phyloP scores from a whole-genome alignment of 2,797 vertebrate genomes.

The Chrosomus eos region DNA sequence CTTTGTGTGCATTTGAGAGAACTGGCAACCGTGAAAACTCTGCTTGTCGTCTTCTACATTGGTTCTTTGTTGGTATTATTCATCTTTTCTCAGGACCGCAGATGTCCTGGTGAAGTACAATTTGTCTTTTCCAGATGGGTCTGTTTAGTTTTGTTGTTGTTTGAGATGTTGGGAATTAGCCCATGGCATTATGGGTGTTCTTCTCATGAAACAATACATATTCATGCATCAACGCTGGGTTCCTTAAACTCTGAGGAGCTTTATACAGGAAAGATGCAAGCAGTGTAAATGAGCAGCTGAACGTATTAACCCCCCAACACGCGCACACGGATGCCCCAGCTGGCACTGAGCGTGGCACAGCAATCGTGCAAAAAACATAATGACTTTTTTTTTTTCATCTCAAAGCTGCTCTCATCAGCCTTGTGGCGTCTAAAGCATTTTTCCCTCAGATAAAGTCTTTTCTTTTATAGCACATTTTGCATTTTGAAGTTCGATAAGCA shows the following conservation, averaged over 20 bases:
- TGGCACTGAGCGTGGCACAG: slow-evolving; percentile 10
- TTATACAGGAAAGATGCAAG: slow-evolving; percentile 4
- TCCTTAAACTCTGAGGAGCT: not conserved
- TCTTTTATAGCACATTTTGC: not conserved
- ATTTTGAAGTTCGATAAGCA: not conserved
- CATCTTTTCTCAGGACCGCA: slow-evolving; percentile 6
- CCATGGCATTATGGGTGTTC: slow-evolving; percentile 8
- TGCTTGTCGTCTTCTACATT: not conserved
- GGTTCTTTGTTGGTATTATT: slow-evolving; percentile 16
- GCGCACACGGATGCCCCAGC: not conserved
- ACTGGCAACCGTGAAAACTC: slow-evolving; percentile 25
- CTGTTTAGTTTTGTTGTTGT: not conserved
- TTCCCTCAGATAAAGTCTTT: not conserved
- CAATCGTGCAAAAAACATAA: slow-evolving; percentile 1
- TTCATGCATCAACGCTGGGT: slow-evolving; percentile 9
- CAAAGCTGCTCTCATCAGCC: slow-evolving; percentile 2
- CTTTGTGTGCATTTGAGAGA: not conserved
- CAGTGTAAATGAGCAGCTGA: slow-evolving; percentile 25
- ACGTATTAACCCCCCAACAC: not conserved
- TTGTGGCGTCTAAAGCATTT: not conserved
- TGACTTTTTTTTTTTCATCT: not conserved
- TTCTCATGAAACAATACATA: slow-evolving; percentile 20
- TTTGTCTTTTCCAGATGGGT: slow-evolving; percentile 27
- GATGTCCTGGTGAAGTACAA: slow-evolving; percentile 37
- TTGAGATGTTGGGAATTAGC: not conserved